phyloP scores from a whole-genome alignment of 2,888 invertebrate species.

The Caprella mutica region DNA sequence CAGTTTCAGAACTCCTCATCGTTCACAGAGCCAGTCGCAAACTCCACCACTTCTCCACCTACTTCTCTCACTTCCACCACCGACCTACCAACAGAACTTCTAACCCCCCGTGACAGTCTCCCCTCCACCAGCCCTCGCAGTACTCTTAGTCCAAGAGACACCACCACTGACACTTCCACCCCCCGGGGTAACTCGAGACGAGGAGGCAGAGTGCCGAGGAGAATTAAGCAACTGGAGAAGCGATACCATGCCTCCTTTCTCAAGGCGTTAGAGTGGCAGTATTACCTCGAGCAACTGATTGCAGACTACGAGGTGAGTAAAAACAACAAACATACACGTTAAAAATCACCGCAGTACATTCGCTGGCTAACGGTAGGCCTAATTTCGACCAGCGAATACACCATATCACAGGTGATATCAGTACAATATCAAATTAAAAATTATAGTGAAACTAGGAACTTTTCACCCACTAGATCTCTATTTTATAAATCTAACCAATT shows the following conservation, averaged over 20 bases:
- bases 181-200: slow-evolving; percentile 11
- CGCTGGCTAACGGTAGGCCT: too few relatives aligned
- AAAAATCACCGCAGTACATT: too few relatives aligned
- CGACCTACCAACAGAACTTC: neutral
- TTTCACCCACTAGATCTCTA: too few relatives aligned
- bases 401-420: neutral
- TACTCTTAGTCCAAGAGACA: neutral
- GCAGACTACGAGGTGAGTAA: slow-evolving; percentile 28
- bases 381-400: neutral
- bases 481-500: too few relatives aligned
- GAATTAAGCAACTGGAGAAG: slow-evolving; percentile 62
- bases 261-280: slow-evolving; percentile 82
- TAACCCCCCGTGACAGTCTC: neutral
- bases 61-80: neutral
- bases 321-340: neutral
- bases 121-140: neutral
- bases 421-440: too few relatives aligned
- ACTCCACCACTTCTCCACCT: slow-evolving; percentile 9
- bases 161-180: slow-evolving; percentile 1
- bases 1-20: slow-evolving; percentile 26
- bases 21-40: neutral
- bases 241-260: slow-evolving; percentile 84
- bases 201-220: slow-evolving; percentile 41
- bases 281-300: slow-evolving; percentile 60
- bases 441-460: too few relatives aligned